Evolutionary conservation across 2,888 invertebrate species (phyloP), one percentile per base, ranked within the genome.

Genomic region (Chymomyza caudatula): DNA sequence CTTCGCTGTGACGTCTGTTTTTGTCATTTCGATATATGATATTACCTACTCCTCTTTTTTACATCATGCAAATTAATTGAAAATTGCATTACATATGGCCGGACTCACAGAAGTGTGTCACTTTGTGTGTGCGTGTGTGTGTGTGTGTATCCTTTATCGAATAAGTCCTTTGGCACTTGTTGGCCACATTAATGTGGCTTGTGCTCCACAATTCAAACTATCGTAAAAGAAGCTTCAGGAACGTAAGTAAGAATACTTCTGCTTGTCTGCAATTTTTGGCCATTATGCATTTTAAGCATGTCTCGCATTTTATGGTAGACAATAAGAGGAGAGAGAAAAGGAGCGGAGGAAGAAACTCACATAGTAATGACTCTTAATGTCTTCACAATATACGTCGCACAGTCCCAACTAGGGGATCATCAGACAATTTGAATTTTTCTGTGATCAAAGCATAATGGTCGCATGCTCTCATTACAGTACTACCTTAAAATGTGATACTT

Each of bases 31-130:
- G 63, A 74, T 67, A 68, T 72, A 64, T 69, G 64, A 29, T 29
- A 29, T 29, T 25, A 4, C 20, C 4, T 51, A 11, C 22, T 17
- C 8, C 20, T 51, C 22, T 17, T 51, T 44, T n/a, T 44, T 8
- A n/a, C n/a, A n/a, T 15, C 11, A 51, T 51, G 44, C 67, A 76
- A 77, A 74, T 76, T 74, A 79, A 81, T 76, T 82, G 77, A 63
- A 71, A 80, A 71, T 64, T 58, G 65, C 65, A 65, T 61, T 56
- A 69, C 59, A 51, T 37, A 63, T 63, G 56, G 42, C 6, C 60
- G 55, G 58, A 57, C 11, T 55, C 19, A 43, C n/a, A n/a, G n/a
- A n/a, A n/a, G n/a, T n/a, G n/a, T n/a, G n/a, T n/a, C n/a, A n/a
- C n/a, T n/a, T n/a, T n/a, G n/a, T n/a, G n/a, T n/a, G n/a, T n/a